Conservation (phyloP, 2,113 vertebrate species). For the Phalacrocorax brasilianus region DNA sequence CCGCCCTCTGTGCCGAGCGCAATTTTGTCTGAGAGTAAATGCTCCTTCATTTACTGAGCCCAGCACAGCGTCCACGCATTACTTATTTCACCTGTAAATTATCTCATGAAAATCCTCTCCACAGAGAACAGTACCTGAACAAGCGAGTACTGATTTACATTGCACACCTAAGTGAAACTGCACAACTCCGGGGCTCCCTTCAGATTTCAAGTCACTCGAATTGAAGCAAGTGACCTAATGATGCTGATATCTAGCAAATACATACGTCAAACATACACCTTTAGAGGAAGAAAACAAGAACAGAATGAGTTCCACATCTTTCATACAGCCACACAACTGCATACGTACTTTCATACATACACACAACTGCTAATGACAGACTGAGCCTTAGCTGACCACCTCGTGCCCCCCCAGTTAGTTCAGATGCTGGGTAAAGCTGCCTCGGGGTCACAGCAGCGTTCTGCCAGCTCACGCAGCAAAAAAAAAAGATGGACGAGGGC, state of each 20-base stretch:
- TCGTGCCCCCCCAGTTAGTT: rapidly evolving
- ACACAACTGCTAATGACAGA: background rate
- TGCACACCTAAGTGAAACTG: rapidly evolving
- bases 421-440: background rate
- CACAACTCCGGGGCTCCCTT: rapidly evolving
- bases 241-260: background rate
- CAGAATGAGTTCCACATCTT: background rate
- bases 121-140: rapidly evolving
- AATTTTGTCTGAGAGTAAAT: too few species aligned
- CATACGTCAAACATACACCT: rapidly evolving
- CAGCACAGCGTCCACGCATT: rapidly evolving
- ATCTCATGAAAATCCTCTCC: background rate
- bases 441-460: background rate
- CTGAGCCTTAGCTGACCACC: rapidly evolving
- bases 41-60: background rate
- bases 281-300: background rate
- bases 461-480: too few species aligned
- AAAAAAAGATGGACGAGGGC: too few species aligned
- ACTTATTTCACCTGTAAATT: rapidly evolving
- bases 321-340: background rate
- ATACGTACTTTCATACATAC: too few species aligned
- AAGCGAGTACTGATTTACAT: rapidly evolving
- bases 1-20: too few species aligned
- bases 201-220: too few species aligned
- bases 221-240: background rate